Conservation (phyloP, 1,140 invertebrate species). For the Lepidurus packardi region DNA sequence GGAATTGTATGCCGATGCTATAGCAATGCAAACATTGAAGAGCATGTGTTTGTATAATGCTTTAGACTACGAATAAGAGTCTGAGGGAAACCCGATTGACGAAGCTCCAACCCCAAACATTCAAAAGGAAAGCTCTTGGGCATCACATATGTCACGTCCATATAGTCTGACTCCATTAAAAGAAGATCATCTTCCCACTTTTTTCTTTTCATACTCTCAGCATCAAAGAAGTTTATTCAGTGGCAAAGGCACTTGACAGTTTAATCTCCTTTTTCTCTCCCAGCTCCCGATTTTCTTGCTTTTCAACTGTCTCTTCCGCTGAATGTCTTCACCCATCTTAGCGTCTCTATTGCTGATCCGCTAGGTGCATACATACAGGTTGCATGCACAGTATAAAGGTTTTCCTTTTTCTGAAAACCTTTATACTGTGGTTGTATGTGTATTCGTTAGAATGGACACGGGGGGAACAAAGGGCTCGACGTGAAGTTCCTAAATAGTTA, state of each 20-base stretch:
- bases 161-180: neutral
- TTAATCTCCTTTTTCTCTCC: neutral
- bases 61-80: neutral
- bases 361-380: neutral
- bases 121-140: neutral
- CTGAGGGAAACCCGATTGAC: neutral
- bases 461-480: neutral
- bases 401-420: too few species aligned
- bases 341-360: neutral
- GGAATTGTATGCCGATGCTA: neutral
- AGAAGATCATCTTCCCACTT: neutral
- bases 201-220: neutral
- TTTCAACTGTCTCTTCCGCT: neutral
- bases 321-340: neutral
- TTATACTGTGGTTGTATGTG: too few species aligned
- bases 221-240: constrained; percentile 5
- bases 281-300: neutral
- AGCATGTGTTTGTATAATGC: constrained; percentile 4
- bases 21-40: neutral
- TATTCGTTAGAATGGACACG: neutral
- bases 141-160: constrained; percentile 1
- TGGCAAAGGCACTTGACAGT: neutral
- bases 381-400: too few species aligned
- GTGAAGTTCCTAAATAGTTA: neutral
- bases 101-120: neutral